phyloP scores from a whole-genome alignment of 1,140 invertebrate species.

The Lepidotrigona ventralis region DNA sequence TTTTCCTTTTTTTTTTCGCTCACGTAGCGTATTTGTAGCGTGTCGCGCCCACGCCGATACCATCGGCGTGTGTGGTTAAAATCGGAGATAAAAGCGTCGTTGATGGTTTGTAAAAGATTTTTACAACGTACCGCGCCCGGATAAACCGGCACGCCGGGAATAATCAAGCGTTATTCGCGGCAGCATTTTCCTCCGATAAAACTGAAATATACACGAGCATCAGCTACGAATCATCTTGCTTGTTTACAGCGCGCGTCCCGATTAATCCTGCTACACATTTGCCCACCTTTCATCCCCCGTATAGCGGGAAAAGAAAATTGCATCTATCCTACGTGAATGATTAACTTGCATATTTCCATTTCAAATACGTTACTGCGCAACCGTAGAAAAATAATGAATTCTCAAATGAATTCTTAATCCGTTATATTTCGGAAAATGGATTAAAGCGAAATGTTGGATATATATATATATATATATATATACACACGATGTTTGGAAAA shows the following conservation, averaged over 20 bases:
- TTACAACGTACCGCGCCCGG: background rate
- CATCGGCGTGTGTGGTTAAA: background rate
- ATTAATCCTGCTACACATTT: constrained; percentile 21
- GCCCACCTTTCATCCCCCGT: background rate
- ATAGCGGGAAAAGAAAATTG: background rate
- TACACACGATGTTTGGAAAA: background rate
- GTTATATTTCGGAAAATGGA: background rate
- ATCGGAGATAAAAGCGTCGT: constrained; percentile 13
- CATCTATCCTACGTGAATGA: background rate
- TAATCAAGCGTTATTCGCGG: constrained; percentile 21
- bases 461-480: too few species aligned
- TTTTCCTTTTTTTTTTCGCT: background rate
- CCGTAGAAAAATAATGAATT: background rate
- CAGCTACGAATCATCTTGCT: constrained; percentile 10
- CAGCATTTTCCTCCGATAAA: background rate
- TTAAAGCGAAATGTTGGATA: background rate
- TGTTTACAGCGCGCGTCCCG: constrained; percentile 23
- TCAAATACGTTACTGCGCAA: background rate
- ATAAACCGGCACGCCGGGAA: constrained; percentile 6
- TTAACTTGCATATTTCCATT: background rate
- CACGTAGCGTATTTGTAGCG: background rate
- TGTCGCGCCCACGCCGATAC: background rate
- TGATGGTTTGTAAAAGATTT: constrained; percentile 22
- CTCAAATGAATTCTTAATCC: background rate
- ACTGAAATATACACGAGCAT: background rate